Base-by-base conservation (phyloP, 2,888 invertebrate genomes). In the Epiblema foenella region DNA sequence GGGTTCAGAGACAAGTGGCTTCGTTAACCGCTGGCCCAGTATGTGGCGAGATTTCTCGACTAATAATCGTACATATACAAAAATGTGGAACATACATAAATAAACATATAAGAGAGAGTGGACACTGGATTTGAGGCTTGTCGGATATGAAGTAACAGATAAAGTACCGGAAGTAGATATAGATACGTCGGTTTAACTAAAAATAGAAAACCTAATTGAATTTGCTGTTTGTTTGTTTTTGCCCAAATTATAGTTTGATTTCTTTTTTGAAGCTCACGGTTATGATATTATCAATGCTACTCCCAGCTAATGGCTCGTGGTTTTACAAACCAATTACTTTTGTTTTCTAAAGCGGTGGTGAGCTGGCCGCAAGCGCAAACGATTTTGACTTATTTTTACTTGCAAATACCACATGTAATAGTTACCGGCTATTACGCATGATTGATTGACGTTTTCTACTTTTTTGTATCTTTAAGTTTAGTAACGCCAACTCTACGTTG, bases 1-100 rank as follows among this genome's bases (percentile, higher is more conserved):
- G 24, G 54, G 70, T 76, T 73, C 77, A 76, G 76, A 77, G 79
- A 77, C 78, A 78, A 77, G 77, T 77, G 77, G 75, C 76, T 79
- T 78, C 77, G 76, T 77, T 78, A 75, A 74, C 76, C 73, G 77
- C 70, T 78, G 76, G 76, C 73, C 77, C 76, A 74, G 78, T 79
- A 75, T 77, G 77, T 75, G 73, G 77, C 73, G 78, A 78, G 79
- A 81, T 80, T 83, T 83, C 83, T 83, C 81, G 77, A 77, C 81
- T 83, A 83, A 82, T 85, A 84, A 81, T 82, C 77, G 76, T 77
- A 75, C 75, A 79, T 79, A 81, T 81, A 81, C 80, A 80, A 78
- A 85, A 83, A 87, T 87, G 83, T 87, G 77, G 87, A 84, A 87
- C 85, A 81, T 80, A 77, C 79, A 82, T 84, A 83, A 83, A 86